Percentiles rank a stretch among this genome's conserved stretches.
Evolutionary conservation across 2,888 invertebrate genomes (phyloP).

Genomic region (Erynnis tages): DNA sequence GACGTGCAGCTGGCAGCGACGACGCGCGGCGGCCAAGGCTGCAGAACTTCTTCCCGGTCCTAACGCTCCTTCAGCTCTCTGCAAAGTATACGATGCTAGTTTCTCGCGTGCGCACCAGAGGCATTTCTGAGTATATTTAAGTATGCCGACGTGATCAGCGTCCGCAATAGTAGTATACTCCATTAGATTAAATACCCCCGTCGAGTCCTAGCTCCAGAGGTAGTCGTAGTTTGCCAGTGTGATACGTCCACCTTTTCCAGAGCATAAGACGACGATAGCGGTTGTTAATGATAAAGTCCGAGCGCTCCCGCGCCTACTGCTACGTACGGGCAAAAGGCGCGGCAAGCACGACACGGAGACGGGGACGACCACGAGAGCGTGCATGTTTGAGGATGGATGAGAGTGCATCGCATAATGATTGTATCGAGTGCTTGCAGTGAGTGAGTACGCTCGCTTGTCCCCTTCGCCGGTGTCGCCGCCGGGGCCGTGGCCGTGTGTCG

Average conservation of each 20-base stretch:
- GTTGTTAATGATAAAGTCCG: constrained; percentile 68
- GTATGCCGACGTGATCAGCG: constrained; percentile 68
- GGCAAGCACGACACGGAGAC: constrained; percentile 64
- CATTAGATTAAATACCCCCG: constrained; percentile 72
- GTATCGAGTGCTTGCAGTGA: constrained; percentile 48
- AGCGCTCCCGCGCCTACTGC: constrained; percentile 59
- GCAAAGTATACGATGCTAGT: constrained; percentile 94
- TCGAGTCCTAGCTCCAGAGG: constrained; percentile 63
- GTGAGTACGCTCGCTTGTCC: constrained; percentile 77
- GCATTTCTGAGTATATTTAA: constrained; percentile 70
- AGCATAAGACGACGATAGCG: constrained; percentile 70
- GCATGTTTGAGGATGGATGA: constrained; percentile 70
- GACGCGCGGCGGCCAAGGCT: constrained; percentile 85
- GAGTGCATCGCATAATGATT: constrained; percentile 43
- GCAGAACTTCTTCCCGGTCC: constrained; percentile 85
- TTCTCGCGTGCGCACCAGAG: constrained; percentile 87
- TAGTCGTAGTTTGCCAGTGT: constrained; percentile 45
- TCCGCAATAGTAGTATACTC: constrained; percentile 79
- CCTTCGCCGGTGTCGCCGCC: constrained; percentile 68
- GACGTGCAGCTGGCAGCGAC: constrained; percentile 93
- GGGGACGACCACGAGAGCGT: constrained; percentile 76
- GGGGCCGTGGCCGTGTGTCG: constrained; percentile 75
- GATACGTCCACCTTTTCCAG: constrained; percentile 49
- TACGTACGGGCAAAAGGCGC: constrained; percentile 52
- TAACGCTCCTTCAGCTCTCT: constrained; percentile 82